phyloP scores from a whole-genome alignment of 2,797 vertebrate genomes.

The Lemur catta region DNA sequence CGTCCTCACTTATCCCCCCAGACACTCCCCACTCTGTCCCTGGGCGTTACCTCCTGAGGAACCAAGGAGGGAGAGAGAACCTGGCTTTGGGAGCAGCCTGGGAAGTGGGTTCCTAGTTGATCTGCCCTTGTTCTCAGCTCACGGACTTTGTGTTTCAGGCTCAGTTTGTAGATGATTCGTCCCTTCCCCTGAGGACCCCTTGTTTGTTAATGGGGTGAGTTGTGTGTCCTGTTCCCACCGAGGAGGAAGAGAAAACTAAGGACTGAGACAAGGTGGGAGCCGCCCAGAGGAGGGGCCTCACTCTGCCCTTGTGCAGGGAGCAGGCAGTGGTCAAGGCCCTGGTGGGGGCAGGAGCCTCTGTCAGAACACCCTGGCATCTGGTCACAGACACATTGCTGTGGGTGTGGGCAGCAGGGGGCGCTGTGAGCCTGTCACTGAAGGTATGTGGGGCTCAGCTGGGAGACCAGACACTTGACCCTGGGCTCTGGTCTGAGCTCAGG shows the following conservation, averaged over 20 bases:
- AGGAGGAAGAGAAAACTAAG: background rate
- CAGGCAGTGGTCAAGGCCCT: background rate
- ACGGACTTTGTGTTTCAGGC: too few species aligned
- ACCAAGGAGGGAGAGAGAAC: too few species aligned
- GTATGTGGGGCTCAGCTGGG: background rate
- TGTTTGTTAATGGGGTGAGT: background rate
- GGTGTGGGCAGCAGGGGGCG: fast-evolving
- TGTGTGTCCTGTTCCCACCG: background rate
- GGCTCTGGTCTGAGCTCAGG: too few species aligned
- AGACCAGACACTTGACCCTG: background rate
- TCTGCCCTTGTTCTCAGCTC: too few species aligned
- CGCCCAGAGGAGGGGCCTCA: fast-evolving
- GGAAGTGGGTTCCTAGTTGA: background rate
- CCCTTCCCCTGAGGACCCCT: background rate
- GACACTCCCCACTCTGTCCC: too few species aligned
- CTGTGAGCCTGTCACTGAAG: background rate
- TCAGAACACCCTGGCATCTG: background rate
- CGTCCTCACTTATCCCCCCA: background rate
- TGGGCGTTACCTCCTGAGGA: too few species aligned
- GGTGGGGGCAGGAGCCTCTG: too few species aligned
- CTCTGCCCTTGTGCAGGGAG: too few species aligned
- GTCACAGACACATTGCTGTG: background rate
- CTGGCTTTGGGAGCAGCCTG: background rate
- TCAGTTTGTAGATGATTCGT: background rate
- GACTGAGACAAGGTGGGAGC: too few species aligned